A percentile compares a stretch with the other conserved stretches of the same genome.
Conservation (phyloP, 2,113 vertebrate genomes). For the Murina feae region DNA sequence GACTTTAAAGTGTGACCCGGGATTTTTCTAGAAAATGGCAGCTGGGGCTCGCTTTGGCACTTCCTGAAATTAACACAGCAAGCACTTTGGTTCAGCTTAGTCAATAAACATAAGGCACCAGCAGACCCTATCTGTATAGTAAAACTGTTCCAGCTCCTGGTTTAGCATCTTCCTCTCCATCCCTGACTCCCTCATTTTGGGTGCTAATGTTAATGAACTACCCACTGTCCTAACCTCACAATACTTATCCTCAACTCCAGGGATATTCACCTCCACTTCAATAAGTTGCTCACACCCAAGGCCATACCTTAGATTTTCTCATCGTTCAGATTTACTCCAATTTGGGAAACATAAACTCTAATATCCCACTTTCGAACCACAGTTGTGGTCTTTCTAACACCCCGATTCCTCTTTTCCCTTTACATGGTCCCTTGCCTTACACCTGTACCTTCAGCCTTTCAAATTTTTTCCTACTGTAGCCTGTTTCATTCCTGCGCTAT, state of each 20-base stretch:
- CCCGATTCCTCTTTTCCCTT: not conserved
- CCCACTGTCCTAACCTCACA: not conserved
- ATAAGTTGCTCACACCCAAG: not conserved
- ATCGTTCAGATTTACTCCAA: not conserved
- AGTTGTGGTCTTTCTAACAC: not conserved
- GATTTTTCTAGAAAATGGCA: constrained; percentile 37
- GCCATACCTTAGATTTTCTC: not conserved
- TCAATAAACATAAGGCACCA: not conserved
- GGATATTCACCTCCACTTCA: not conserved
- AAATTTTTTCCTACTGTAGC: not conserved
- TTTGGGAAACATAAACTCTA: not conserved
- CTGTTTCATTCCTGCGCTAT: not conserved
- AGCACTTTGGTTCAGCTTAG: not conserved
- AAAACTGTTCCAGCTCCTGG: not conserved
- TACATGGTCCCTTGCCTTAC: not conserved
- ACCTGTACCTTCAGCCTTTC: not conserved
- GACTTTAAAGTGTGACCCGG: not conserved
- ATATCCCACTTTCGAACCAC: not conserved
- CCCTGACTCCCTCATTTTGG: not conserved
- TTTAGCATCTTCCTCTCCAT: not conserved
- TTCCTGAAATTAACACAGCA: constrained; percentile 35
- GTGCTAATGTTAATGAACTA: not conserved
- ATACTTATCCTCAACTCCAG: not conserved
- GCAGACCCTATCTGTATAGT: not conserved
- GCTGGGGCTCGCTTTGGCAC: not conserved